A percentile compares a stretch with the other conserved stretches of the same genome.
These are phyloP conservation scores for Leucoraja erinaceus DNA, from an alignment of 2,113 vertebrate genomes.

Conservation along the genomic window DNA sequence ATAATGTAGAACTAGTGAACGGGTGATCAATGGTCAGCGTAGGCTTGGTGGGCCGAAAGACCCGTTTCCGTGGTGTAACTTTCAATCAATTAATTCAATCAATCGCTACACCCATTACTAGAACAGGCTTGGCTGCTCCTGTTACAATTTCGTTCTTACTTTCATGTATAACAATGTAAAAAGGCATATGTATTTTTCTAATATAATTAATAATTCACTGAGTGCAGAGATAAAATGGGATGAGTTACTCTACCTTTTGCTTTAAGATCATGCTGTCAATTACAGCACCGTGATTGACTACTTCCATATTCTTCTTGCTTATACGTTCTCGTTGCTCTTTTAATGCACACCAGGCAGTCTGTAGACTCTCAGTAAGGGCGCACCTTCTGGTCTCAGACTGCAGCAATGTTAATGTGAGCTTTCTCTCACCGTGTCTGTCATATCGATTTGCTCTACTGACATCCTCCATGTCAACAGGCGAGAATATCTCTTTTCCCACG, in stretches of 20 bases:
- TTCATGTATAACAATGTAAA: not conserved
- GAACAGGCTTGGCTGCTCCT: too few species aligned
- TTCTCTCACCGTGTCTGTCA: not conserved
- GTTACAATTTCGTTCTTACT: too few species aligned
- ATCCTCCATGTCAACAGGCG: not conserved
- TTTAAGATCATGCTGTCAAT: slow-evolving; percentile 29
- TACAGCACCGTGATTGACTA: not conserved
- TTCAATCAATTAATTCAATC: too few species aligned
- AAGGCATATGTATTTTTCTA: not conserved
- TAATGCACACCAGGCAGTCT: slow-evolving; percentile 10
- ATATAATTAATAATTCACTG: not conserved
- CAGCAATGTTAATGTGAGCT: not conserved
- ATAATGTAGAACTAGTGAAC: too few species aligned
- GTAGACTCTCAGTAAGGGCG: not conserved
- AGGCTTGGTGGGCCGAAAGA: too few species aligned
- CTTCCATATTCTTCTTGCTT: slow-evolving; percentile 19
- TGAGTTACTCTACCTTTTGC: slow-evolving; percentile 10
- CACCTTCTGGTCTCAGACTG: slow-evolving; percentile 23
- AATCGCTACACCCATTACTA: too few species aligned
- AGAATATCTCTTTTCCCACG: not conserved
- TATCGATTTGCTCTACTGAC: not conserved
- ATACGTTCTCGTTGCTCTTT: slow-evolving; percentile 7
- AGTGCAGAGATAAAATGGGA: not conserved
- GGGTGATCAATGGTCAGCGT: too few species aligned
- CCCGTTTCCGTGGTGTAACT: too few species aligned